Evolutionary conservation across 2,113 vertebrate species (phyloP).

Genomic region (Eidolon helvum): DNA sequence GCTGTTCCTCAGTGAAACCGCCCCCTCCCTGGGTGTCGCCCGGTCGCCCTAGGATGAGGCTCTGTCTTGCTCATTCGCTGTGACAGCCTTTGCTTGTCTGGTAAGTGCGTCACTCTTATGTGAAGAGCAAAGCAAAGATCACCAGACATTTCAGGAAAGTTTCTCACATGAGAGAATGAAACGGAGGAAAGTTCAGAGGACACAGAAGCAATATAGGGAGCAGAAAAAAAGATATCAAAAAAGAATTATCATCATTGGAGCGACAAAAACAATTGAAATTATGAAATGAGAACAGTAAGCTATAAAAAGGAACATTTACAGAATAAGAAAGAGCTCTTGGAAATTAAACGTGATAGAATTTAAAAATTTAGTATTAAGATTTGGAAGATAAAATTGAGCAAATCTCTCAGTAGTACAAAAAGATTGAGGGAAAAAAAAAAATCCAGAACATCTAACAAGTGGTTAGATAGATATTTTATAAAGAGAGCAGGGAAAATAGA

Average conservation of each 20-base stretch:
- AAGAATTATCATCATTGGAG: not conserved
- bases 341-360: not conserved
- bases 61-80: not conserved
- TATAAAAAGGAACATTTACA: not conserved
- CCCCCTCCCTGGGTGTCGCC: not conserved
- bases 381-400: constrained; percentile 4
- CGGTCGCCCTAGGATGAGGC: not conserved
- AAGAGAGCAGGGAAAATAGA: not conserved
- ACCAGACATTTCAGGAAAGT: not conserved
- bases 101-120: not conserved
- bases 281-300: not conserved
- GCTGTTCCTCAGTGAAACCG: not conserved
- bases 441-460: not conserved
- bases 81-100: not conserved
- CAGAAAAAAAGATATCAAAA: not conserved
- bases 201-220: not conserved
- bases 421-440: not conserved
- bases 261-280: not conserved
- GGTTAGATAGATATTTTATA: not conserved
- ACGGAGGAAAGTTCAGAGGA: not conserved
- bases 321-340: not conserved
- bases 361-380: not conserved
- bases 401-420: not conserved
- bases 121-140: not conserved
- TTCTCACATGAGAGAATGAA: not conserved